Conservation (phyloP, 1,140 invertebrate genomes). For the Himalopsyche phryganea region DNA sequence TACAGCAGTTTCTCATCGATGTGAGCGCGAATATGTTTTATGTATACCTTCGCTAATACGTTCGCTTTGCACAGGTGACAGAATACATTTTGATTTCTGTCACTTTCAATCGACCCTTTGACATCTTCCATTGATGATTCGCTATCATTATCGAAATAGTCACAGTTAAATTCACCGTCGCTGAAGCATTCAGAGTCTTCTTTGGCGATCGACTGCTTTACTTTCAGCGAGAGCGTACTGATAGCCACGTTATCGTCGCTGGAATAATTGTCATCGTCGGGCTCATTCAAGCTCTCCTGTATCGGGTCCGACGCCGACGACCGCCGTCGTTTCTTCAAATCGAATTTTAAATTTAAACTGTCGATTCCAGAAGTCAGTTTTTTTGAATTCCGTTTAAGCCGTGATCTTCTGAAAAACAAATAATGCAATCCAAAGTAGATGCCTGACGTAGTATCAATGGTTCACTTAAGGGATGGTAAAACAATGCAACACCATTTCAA, state of each 20-base stretch:
- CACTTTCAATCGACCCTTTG: too few species aligned
- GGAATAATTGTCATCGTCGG: background rate
- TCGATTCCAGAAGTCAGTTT: too few species aligned
- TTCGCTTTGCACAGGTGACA: constrained; percentile 41
- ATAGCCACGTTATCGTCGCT: background rate
- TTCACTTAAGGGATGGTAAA: too few species aligned
- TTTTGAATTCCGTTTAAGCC: background rate
- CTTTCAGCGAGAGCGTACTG: background rate
- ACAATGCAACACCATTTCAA: too few species aligned
- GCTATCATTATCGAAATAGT: too few species aligned
- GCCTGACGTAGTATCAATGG: background rate
- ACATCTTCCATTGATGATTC: too few species aligned
- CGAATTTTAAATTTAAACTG: too few species aligned
- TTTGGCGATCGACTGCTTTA: background rate
- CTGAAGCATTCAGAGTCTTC: background rate
- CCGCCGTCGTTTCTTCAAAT: too few species aligned
- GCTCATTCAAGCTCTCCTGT: too few species aligned
- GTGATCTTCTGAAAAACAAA: constrained; percentile 1
- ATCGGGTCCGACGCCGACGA: too few species aligned
- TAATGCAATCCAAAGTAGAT: background rate
- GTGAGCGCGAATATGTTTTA: constrained; percentile 47
- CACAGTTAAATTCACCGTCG: too few species aligned
- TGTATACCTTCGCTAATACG: constrained; percentile 38
- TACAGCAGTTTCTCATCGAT: constrained; percentile 56
- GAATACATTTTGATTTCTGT: background rate